These are phyloP conservation scores for Ictalurus punctatus DNA, from an alignment of 2,113 vertebrate species.

Conservation along the genomic window DNA sequence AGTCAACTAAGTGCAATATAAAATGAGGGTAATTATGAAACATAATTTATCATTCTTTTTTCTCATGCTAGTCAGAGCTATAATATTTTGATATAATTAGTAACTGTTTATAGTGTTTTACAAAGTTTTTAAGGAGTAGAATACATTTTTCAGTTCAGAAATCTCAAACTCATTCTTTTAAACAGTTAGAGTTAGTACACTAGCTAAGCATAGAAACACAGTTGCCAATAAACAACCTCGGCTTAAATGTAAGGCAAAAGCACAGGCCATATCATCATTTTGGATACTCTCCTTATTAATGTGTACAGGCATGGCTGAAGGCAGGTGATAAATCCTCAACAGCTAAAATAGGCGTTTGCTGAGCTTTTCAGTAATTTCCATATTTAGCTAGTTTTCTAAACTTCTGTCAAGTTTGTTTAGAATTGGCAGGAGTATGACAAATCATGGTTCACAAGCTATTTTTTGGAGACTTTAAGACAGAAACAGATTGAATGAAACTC, in stretches of 20 bases:
- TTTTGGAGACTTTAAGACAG: not conserved
- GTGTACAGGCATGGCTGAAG: not conserved
- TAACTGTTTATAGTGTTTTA: not conserved
- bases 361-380: not conserved
- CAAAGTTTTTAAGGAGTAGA: not conserved
- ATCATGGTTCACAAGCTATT: not conserved
- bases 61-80: constrained; percentile 20
- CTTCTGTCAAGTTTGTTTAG: not conserved
- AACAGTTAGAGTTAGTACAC: not conserved
- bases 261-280: not conserved
- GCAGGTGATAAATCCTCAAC: not conserved
- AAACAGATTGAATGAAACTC: not conserved
- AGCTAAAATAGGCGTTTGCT: not conserved
- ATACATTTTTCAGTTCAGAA: not conserved
- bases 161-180: not conserved
- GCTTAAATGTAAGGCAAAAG: not conserved
- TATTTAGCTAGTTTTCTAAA: not conserved
- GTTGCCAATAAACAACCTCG: not conserved
- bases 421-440: not conserved
- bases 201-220: not conserved
- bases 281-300: not conserved
- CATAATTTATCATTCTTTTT: not conserved
- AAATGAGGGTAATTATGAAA: not conserved
- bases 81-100: constrained; percentile 26
- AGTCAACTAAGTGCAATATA: constrained; percentile 7